Percentiles rank a stretch among this genome's conserved stretches.
phyloP scores from a whole-genome alignment of 2,797 vertebrate genomes.

The Oophaga sylvatica region DNA sequence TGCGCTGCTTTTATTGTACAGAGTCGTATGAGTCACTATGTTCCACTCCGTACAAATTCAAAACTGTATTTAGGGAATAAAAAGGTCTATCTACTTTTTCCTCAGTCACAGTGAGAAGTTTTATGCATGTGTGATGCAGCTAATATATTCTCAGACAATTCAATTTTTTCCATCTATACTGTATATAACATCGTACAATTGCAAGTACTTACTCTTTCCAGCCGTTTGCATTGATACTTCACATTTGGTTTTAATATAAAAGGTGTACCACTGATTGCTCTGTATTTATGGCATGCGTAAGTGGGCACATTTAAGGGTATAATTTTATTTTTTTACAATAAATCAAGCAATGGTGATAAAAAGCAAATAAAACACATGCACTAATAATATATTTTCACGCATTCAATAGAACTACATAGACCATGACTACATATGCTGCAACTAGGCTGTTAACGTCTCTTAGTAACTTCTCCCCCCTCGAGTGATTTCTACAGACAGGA shows the following conservation, averaged over 20 bases:
- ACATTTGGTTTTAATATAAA: too few relatives aligned
- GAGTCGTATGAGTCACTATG: background rate
- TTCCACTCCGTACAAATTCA: background rate
- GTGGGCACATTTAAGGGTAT: too few relatives aligned
- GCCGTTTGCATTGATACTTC: too few relatives aligned
- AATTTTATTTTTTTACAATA: background rate
- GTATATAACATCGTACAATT: too few relatives aligned
- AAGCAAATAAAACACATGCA: background rate
- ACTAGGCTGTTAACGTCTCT: slow-evolving; percentile 29
- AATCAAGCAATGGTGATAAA: background rate
- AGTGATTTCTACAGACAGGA: slow-evolving; percentile 50
- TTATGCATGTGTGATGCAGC: background rate
- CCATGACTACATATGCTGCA: slow-evolving; percentile 24
- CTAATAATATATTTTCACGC: background rate
- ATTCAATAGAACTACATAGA: background rate
- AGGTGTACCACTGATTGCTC: too few relatives aligned
- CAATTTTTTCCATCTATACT: too few relatives aligned
- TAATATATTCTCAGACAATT: background rate
- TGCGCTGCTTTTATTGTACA: too few relatives aligned
- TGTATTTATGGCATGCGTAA: too few relatives aligned
- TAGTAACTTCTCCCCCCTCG: slow-evolving; percentile 46
- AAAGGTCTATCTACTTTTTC: too few relatives aligned
- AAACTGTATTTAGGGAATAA: too few relatives aligned
- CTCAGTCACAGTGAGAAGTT: background rate
- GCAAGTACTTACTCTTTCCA: too few relatives aligned